phyloP scores from a whole-genome alignment of 1,140 invertebrate genomes.

The Meloidogyne exigua region DNA sequence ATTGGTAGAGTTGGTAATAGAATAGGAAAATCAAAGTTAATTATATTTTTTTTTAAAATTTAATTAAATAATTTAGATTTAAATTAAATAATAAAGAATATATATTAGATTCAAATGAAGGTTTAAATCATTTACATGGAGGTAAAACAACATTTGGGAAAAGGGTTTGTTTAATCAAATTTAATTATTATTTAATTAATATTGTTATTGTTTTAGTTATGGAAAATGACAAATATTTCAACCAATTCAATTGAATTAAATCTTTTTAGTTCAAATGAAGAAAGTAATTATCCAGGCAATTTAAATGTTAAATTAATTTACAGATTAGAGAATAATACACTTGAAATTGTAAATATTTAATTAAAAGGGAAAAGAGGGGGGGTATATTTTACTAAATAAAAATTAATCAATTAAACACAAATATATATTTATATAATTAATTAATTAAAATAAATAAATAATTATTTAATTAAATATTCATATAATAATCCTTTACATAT shows the following conservation, averaged over 20 bases:
- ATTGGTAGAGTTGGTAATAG: constrained; percentile 22
- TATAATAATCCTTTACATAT: too few species aligned
- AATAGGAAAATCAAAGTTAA: constrained; percentile 15
- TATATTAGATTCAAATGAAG: constrained; percentile 14
- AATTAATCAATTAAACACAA: too few species aligned
- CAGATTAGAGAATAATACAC: background rate
- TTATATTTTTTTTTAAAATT: background rate
- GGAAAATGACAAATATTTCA: constrained; percentile 12
- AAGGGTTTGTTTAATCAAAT: background rate
- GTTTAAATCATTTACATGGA: constrained; percentile 24
- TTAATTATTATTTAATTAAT: constrained; percentile 6
- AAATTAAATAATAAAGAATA: constrained; percentile 12
- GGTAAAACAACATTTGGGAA: constrained; percentile 21
- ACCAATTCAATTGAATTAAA: background rate
- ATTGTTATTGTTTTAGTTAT: constrained; percentile 6
- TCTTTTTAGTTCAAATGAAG: constrained; percentile 14
- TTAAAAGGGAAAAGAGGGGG: background rate
- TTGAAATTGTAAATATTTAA: constrained; percentile 12
- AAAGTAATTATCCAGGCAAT: constrained; percentile 19
- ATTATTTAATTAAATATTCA: too few species aligned
- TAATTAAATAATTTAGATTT: constrained; percentile 7
- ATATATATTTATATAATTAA: too few species aligned
- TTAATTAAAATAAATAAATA: too few species aligned
- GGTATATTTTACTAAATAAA: background rate
- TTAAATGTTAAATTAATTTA: constrained; percentile 16